phyloP scores from a whole-genome alignment of 2,888 invertebrate species.

The Andrena chrysosceles region DNA sequence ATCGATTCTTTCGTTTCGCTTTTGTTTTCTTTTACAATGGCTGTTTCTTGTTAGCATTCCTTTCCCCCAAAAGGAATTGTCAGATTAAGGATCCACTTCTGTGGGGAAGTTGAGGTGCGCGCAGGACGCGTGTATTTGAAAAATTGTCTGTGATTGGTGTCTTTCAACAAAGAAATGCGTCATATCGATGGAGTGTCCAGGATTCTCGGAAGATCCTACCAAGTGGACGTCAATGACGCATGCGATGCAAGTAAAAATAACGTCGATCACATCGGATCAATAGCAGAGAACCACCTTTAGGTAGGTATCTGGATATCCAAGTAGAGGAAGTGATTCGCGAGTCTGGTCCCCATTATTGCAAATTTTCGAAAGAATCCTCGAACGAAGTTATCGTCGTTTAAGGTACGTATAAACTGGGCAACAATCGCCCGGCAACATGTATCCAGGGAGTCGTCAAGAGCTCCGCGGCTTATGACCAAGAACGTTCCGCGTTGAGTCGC shows the following conservation, averaged over 20 bases:
- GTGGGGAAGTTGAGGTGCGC: not conserved
- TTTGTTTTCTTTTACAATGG: too few species aligned
- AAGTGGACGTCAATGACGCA: not conserved
- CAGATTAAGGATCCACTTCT: not conserved
- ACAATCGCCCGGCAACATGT: too few species aligned
- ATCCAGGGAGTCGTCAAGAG: too few species aligned
- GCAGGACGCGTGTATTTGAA: not conserved
- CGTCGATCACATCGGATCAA: not conserved
- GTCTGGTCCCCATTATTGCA: not conserved
- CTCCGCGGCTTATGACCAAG: too few species aligned
- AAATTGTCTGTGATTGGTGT: not conserved
- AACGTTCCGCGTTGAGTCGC: too few species aligned
- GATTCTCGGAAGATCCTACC: not conserved
- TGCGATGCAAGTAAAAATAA: slow-evolving; percentile 3
- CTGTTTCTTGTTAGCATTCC: too few species aligned
- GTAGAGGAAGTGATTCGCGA: not conserved
- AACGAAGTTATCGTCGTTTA: too few species aligned
- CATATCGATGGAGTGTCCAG: not conserved
- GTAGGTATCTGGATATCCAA: not conserved
- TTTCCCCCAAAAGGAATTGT: too few species aligned
- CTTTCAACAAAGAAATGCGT: not conserved
- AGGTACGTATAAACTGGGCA: too few species aligned
- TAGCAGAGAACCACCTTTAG: not conserved
- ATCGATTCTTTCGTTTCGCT: too few species aligned
- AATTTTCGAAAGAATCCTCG: not conserved